Base-by-base conservation (phyloP, 2,797 vertebrate genomes). In the Nannoperca obscura region DNA sequence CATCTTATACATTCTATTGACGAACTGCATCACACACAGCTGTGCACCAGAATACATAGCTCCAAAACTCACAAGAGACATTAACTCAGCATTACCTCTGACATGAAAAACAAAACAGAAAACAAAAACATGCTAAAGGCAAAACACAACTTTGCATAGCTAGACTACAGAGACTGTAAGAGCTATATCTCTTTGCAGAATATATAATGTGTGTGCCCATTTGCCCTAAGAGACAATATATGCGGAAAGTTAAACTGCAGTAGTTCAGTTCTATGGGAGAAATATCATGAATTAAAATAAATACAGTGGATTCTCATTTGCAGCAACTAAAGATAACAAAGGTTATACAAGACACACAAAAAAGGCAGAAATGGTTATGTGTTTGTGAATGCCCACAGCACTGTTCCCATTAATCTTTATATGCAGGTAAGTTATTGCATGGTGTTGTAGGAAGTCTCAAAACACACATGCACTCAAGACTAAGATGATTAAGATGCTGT, bases 51-150 rank as follows among this genome's bases (percentile, higher is more conserved):
- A 78, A 85, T 78, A 55, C 54, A 79, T 75, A 81, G 72, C 80
- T 81, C 42, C 32, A 61, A 63, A 82, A 79, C 72, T 80, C 83
- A 72, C 81, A 74, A 62, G 79, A 86, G 82, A 86, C 50, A 67
- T 79, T 68, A 86, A 77, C 53, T 71, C 60, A 34, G 74, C 24
- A 63, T 81, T 71, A 64, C 72, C 70, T 74, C 72, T 42, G 53
- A 55, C 47, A 67, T 71, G 49, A 40, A 57, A 71, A 60, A 62
- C 24, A 64, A 70, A 76, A 75, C 63, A 74, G 36, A 67, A 83
- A 75, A 83, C 53, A 74, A 71, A 79, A 71, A 72, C 68, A 80
- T 27, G 74, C 71, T 78, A 58, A 71, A 74, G 73, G 75, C 72
- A 79, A 81, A 76, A 68, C 36, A 81, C 71, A 30, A 61, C 47